phyloP scores from a whole-genome alignment of 2,797 vertebrate species.

The Falco novaeseelandiae region DNA sequence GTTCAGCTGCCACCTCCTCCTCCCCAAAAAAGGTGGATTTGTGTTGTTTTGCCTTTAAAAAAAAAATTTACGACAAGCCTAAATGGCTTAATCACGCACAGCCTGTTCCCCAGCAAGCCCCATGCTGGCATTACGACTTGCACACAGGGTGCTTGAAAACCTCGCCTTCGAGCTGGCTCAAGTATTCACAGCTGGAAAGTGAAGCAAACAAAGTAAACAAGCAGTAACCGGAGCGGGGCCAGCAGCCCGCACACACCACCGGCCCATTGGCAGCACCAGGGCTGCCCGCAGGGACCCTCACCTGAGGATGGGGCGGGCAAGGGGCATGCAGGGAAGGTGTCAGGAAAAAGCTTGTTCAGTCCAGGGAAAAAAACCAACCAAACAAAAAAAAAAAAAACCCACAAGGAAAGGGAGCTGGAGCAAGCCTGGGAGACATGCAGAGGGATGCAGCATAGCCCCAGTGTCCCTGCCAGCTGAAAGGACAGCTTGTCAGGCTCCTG shows the following conservation, averaged over 20 bases:
- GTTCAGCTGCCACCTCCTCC: not conserved
- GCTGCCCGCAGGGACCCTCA: accelerated
- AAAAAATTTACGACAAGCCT: not conserved
- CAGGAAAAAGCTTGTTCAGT: not conserved
- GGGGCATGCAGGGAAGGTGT: accelerated
- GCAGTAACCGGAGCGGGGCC: not conserved
- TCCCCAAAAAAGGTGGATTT: not conserved
- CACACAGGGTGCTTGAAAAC: not conserved
- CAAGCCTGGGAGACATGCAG: not conserved
- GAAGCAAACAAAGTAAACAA: conserved; percentile 54
- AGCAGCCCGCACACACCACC: not conserved
- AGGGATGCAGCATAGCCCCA: not conserved
- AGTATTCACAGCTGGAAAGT: conserved; percentile 44
- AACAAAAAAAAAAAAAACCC: not conserved
- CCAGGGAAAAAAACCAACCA: no score
- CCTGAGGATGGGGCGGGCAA: accelerated
- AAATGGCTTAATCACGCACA: not conserved
- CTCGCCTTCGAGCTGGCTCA: conserved; percentile 26
- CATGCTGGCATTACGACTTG: not conserved
- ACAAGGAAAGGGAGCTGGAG: not conserved
- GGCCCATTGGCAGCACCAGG: not conserved
- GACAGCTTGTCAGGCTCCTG: not conserved
- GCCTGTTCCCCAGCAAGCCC: not conserved
- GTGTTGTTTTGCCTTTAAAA: not conserved
- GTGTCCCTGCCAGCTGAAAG: not conserved